These are phyloP conservation scores for Iphiclides podalirius DNA, from an alignment of 2,888 invertebrate genomes.

Conservation along the genomic window DNA sequence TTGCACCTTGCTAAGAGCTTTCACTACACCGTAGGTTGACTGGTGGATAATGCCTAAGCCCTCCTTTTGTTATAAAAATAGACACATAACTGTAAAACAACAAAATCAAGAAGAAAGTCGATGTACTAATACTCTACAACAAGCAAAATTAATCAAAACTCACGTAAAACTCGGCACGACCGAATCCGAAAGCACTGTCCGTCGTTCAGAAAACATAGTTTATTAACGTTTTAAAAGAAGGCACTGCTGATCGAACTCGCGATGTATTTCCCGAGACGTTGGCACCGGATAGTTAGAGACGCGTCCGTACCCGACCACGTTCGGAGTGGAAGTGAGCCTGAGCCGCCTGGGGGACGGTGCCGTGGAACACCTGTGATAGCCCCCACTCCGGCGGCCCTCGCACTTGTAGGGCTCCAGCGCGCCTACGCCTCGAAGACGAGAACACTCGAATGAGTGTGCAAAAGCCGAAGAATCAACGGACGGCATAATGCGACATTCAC, in stretches of 20 bases:
- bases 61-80: too few species aligned
- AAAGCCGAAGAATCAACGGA: not conserved
- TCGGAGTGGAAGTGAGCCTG: constrained; percentile 50
- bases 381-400: constrained; percentile 35
- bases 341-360: constrained; percentile 33
- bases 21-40: too few species aligned
- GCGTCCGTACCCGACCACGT: constrained; percentile 31
- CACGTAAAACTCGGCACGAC: constrained; percentile 6
- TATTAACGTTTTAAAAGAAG: not conserved
- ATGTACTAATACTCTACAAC: too few species aligned
- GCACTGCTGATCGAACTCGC: constrained; percentile 22
- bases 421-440: constrained; percentile 34
- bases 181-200: not conserved
- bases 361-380: constrained; percentile 62
- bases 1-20: too few species aligned
- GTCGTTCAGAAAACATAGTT: not conserved
- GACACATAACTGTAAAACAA: too few species aligned
- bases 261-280: not conserved
- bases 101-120: too few species aligned
- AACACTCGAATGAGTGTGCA: constrained; percentile 15
- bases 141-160: constrained; percentile 18
- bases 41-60: too few species aligned
- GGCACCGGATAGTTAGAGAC: constrained; percentile 3
- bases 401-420: constrained; percentile 72
- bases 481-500: not conserved